Base-by-base conservation (phyloP, 2,888 invertebrate genomes). In the Tribolium freemani region DNA sequence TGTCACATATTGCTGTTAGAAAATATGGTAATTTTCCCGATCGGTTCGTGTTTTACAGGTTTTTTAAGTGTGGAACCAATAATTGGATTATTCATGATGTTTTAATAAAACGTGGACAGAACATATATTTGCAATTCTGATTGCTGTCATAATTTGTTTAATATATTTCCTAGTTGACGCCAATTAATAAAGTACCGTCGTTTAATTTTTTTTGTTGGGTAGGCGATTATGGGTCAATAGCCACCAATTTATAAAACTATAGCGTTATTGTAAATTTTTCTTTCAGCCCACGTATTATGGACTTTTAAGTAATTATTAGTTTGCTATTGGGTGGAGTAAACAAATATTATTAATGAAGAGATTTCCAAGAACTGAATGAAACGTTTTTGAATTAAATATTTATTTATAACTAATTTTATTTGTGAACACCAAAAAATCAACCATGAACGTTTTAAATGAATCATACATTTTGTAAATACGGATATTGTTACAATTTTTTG, bases 221-320 rank as follows among this genome's bases (percentile, higher is more conserved):
- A 60, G 60, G 46, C 60, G 60, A 60, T 11, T 60, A 38, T 60
- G 46, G 60, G 60, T 60, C 60, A 60, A 60, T 38, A 60, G 46
- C 60, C 60, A 60, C n/a, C 21, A 13, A 26, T 16, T 58, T 46
- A 21, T 44, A 8, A 16, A 57, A 30, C 9, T 8, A 5, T 57
- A 45, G 45, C 26, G 45, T n/a, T 45, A 44, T 60, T 60, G 45
- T 21, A n/a, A 20, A n/a, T 30, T 58, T 44, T 60, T 6, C 31
- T 44, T 60, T 6, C 54, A 54, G 9, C 54, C 54, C 30, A 54
- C 54, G 1, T 46, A 8, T 5, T 38, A 38, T 38, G 31, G 31
- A 5, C 31, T 4, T 38, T 38, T 38, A 38, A 38, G 9, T 3
- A 38, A 38, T 38, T 38, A 38, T 38, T 38, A 38, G 9, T 8